These are phyloP conservation scores for Gastracanthus pulcherrimus DNA, from an alignment of 2,888 invertebrate genomes.

Conservation along the genomic window DNA sequence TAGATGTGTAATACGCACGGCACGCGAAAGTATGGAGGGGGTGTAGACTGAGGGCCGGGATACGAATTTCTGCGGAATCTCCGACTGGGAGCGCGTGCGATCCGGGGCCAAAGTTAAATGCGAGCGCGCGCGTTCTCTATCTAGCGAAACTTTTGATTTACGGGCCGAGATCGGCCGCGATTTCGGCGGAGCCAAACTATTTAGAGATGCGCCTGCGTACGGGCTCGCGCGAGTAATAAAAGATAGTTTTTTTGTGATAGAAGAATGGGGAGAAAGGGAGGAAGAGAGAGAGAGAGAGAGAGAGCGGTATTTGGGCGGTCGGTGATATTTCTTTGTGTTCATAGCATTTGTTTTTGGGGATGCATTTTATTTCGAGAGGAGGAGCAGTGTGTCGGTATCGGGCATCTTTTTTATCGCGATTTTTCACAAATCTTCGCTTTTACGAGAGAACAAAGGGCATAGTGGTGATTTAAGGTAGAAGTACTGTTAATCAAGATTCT, in stretches of 20 bases:
- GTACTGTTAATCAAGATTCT: neutral
- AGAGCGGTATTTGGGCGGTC: neutral
- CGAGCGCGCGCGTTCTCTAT: conserved; percentile 27
- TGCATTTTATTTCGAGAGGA: neutral
- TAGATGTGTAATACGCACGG: neutral
- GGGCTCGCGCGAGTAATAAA: conserved; percentile 35
- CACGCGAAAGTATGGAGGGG: neutral
- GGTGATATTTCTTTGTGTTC: neutral
- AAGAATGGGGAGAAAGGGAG: neutral
- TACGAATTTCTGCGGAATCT: conserved; percentile 48
- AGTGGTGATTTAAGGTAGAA: neutral
- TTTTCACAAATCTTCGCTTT: conserved; percentile 18
- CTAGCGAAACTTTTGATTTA: conserved; percentile 55
- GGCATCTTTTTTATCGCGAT: neutral
- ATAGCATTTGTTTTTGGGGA: neutral
- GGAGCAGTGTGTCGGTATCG: neutral
- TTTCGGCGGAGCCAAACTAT: conserved; percentile 42
- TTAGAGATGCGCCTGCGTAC: conserved; percentile 35
- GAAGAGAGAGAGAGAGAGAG: neutral
- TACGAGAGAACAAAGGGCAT: neutral
- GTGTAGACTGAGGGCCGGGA: neutral
- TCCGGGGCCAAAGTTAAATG: conserved; percentile 40
- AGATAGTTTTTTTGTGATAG: neutral
- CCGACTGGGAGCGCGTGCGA: neutral
- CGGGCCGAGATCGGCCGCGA: conserved; percentile 36